Percentiles rank a stretch among this genome's conserved stretches.
Conservation (phyloP, 2,797 vertebrate species). For the Myotis vivesi region DNA sequence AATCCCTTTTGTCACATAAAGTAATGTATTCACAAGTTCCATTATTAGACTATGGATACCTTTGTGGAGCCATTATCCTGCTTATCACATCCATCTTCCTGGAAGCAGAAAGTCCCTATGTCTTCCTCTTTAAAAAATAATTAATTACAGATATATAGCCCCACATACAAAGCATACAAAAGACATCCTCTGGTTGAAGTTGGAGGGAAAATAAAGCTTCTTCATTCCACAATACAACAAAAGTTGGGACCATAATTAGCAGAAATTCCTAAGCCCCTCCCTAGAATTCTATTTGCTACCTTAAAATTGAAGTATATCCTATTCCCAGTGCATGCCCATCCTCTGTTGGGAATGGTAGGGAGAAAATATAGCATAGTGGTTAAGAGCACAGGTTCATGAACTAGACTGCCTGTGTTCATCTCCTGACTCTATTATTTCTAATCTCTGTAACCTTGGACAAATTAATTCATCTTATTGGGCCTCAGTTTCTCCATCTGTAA, state of each 20-base stretch:
- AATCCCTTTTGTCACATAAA: background rate
- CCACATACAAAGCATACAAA: background rate
- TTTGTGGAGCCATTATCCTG: background rate
- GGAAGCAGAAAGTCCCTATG: background rate
- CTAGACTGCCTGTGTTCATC: background rate
- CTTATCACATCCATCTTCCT: background rate
- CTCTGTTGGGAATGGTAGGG: background rate
- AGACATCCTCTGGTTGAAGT: background rate
- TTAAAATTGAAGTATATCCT: background rate
- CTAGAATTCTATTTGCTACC: background rate
- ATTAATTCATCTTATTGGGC: background rate
- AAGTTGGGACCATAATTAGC: background rate
- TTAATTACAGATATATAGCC: background rate
- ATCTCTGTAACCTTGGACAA: background rate
- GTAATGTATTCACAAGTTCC: background rate
- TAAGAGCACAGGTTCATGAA: background rate
- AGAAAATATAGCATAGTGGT: background rate
- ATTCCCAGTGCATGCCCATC: background rate
- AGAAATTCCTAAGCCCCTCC: background rate
- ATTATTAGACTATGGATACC: background rate
- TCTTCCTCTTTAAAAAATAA: background rate
- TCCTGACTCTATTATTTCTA: background rate
- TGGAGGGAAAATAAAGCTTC: background rate
- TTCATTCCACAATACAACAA: background rate
- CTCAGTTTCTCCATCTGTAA: background rate